A percentile compares a stretch with the other conserved stretches of the same genome.
Conservation (phyloP, 2,113 vertebrate genomes). For the Macquaria australasica region DNA sequence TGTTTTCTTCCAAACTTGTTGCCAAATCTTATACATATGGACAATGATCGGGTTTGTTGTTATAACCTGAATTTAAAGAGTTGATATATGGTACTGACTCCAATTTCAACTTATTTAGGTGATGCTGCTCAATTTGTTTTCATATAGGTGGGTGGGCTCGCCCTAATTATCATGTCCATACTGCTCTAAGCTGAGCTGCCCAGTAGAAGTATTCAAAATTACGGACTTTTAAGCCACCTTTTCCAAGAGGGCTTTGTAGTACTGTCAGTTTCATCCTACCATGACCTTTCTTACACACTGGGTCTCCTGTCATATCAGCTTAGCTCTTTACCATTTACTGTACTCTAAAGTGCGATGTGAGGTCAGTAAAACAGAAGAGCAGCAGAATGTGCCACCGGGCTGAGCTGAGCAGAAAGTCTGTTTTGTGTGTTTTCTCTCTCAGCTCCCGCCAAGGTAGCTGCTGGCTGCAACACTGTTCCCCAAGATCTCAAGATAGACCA, state of each 20-base stretch:
- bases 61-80: too few relatives aligned
- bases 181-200: too few relatives aligned
- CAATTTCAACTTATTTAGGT: too few relatives aligned
- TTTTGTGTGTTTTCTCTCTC: slow-evolving; percentile 41
- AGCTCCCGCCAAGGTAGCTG: slow-evolving; percentile 44
- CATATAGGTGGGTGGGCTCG: too few relatives aligned
- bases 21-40: neutral
- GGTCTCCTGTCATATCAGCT: neutral
- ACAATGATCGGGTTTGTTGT: neutral
- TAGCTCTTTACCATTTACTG: neutral
- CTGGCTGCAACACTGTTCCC: slow-evolving; percentile 24
- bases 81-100: too few relatives aligned
- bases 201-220: too few relatives aligned
- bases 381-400: slow-evolving; percentile 7
- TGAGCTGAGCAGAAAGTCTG: slow-evolving; percentile 12
- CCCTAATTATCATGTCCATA: too few relatives aligned
- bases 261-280: too few relatives aligned
- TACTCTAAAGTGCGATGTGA: neutral
- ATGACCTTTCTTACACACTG: too few relatives aligned
- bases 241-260: too few relatives aligned
- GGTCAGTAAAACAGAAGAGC: neutral
- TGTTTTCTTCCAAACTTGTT: neutral
- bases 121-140: too few relatives aligned
- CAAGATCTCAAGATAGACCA: slow-evolving; percentile 47
- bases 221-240: too few relatives aligned